Conservation (phyloP, 2,797 vertebrate genomes). For the Euthynnus affinis region DNA sequence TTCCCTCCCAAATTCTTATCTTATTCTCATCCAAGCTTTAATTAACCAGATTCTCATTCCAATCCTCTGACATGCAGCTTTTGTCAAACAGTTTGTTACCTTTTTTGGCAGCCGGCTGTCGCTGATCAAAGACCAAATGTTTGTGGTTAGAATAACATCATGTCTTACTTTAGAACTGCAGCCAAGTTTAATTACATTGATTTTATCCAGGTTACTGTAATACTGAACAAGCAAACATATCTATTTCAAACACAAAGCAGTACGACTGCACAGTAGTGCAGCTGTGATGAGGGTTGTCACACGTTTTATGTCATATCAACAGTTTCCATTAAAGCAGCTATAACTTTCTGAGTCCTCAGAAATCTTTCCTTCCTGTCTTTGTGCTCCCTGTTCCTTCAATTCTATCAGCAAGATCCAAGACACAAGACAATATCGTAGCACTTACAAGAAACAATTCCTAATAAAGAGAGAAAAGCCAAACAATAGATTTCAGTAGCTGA, state of each 20-base stretch:
- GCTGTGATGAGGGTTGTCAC: not conserved
- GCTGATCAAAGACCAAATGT: conserved; percentile 36
- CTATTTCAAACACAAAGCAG: conserved; percentile 8
- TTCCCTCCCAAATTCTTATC: conserved; percentile 7
- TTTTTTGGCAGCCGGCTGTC: conserved; percentile 44
- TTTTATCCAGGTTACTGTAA: conserved; percentile 38
- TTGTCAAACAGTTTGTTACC: conserved; percentile 37
- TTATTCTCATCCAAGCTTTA: conserved; percentile 22
- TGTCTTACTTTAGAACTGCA: conserved; percentile 18
- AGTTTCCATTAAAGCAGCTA: conserved; percentile 56
- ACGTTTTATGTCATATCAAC: conserved; percentile 39
- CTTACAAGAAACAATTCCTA: conserved; percentile 18
- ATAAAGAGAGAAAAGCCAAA: not conserved
- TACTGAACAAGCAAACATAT: conserved; percentile 30
- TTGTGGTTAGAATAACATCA: conserved; percentile 29
- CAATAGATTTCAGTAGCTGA: not conserved
- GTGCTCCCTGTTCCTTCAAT: conserved; percentile 46
- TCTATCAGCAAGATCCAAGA: conserved; percentile 15
- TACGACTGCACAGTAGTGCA: conserved; percentile 5
- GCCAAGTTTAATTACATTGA: conserved; percentile 30
- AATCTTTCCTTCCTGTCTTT: conserved; percentile 79
- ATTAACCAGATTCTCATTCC: conserved; percentile 47
- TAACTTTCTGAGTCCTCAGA: conserved; percentile 70
- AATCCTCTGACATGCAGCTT: conserved; percentile 38
- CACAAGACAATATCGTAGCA: conserved; percentile 1